Percentiles rank a stretch among this genome's conserved stretches.
phyloP scores from a whole-genome alignment of 2,113 vertebrate genomes.

The Mus spicilegus region DNA sequence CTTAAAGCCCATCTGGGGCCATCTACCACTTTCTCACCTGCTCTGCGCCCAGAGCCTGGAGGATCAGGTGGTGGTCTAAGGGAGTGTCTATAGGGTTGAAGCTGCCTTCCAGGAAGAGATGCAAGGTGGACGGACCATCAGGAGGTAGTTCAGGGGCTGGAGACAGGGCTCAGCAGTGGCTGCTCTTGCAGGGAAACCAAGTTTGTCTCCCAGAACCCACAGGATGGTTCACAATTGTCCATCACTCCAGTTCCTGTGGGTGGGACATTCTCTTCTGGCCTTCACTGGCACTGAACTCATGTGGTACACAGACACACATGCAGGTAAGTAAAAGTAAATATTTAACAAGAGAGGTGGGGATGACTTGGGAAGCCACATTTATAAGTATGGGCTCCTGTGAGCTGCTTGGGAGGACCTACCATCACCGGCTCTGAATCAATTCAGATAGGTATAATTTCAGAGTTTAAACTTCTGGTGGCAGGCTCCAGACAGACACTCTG shows the following conservation, averaged over 20 bases:
- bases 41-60: neutral
- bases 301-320: neutral
- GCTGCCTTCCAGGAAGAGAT: neutral
- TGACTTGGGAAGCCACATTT: neutral
- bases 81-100: neutral
- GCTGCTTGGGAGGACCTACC: accelerated
- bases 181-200: neutral
- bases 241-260: neutral
- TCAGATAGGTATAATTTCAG: neutral
- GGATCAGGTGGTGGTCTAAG: no score
- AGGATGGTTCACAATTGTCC: neutral
- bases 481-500: accelerated
- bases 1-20: neutral
- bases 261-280: neutral
- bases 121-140: neutral
- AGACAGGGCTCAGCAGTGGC: neutral
- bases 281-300: neutral
- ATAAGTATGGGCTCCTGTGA: accelerated
- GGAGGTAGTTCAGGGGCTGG: neutral
- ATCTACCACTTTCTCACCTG: neutral
- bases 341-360: neutral
- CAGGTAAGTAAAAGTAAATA: neutral
- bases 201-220: neutral
- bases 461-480: accelerated
- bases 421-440: neutral